Evolutionary conservation across 2,888 invertebrate genomes (phyloP), one percentile per base, ranked within the genome.

Genomic region (Trissolcus brochymenae): DNA sequence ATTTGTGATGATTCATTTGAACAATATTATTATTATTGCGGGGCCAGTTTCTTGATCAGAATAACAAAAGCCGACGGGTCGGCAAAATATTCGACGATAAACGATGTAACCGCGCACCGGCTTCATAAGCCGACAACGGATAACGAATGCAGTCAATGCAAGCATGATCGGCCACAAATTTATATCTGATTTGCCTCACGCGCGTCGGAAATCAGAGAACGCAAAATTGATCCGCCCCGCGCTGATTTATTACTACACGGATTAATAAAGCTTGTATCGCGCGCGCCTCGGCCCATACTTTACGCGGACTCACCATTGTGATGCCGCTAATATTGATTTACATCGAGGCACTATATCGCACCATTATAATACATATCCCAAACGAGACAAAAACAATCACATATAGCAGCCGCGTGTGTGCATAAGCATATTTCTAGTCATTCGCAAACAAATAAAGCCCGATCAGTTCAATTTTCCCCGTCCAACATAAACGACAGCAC

Each of bases 211-310:
- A 86, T 86, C 86, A 83, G 82, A 82, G 81, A 81, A 81, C 81
- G 83, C 82, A 86, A 87, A 87, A 87, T 87, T 87, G 87, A 87
- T 87, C 86, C 82, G 81, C 35, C 35, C 35, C 79, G 80, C 80
- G 62, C 81, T 87, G 87, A 87, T 87, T 87, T 87, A 87, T 87
- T 82, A 80, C 84, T 81, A 76, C 35, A 35, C 81, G 83, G 84
- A 85, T 85, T 87, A 87, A 87, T 87, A 87, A 87, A 87, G 85
- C 86, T 80, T 77, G 66, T 81, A 80, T 82, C 81, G 71, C 72
- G 76, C 75, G 49, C 60, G 72, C 72, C 68, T 73, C 72, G 68
- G 72, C 59, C 79, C 64, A 80, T 80, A 82, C 83, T 83, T 82
- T 82, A 80, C 77, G 73, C 46, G 78, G 78, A 73, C 71, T 72